phyloP scores from a whole-genome alignment of 2,888 invertebrate species.

The Hirtodrosophila confusa region DNA sequence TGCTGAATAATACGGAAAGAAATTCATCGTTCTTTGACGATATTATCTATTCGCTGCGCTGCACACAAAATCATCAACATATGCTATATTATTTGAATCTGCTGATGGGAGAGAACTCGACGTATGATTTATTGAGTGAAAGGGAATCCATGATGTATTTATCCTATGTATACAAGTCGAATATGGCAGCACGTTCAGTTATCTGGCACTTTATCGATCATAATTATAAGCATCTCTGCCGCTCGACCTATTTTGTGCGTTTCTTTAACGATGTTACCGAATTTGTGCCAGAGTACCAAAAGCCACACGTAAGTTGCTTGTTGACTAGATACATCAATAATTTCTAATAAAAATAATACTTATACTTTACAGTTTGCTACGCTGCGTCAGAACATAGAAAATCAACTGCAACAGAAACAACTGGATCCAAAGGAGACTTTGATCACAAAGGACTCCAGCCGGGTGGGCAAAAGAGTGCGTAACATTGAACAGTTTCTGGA shows the following conservation, averaged over 20 bases:
- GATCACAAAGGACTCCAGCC: conserved; percentile 57
- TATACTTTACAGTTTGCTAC: conserved; percentile 58
- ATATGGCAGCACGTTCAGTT: conserved; percentile 65
- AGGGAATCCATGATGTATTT: conserved; percentile 76
- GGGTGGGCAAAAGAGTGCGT: conserved; percentile 69
- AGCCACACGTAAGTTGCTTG: conserved; percentile 51
- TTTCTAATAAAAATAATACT: background rate
- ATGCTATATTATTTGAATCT: conserved; percentile 71
- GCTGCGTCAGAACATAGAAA: conserved; percentile 62
- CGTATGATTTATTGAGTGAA: conserved; percentile 62
- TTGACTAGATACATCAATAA: too few relatives aligned
- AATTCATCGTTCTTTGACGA: conserved; percentile 68
- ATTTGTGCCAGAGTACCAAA: conserved; percentile 62
- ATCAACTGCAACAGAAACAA: conserved; percentile 38
- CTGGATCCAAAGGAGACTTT: conserved; percentile 32
- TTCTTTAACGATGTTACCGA: conserved; percentile 76
- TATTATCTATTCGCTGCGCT: conserved; percentile 78
- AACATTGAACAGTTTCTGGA: conserved; percentile 68
- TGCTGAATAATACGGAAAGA: conserved; percentile 51
- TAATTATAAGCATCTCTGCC: conserved; percentile 71
- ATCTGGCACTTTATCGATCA: conserved; percentile 77
- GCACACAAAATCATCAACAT: conserved; percentile 70
- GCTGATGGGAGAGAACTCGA: conserved; percentile 74
- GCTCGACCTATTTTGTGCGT: conserved; percentile 59
- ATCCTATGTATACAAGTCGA: conserved; percentile 71